A percentile compares a stretch with the other conserved stretches of the same genome.
Conservation (phyloP, 2,113 vertebrate species). For the Acinonyx jubatus region DNA sequence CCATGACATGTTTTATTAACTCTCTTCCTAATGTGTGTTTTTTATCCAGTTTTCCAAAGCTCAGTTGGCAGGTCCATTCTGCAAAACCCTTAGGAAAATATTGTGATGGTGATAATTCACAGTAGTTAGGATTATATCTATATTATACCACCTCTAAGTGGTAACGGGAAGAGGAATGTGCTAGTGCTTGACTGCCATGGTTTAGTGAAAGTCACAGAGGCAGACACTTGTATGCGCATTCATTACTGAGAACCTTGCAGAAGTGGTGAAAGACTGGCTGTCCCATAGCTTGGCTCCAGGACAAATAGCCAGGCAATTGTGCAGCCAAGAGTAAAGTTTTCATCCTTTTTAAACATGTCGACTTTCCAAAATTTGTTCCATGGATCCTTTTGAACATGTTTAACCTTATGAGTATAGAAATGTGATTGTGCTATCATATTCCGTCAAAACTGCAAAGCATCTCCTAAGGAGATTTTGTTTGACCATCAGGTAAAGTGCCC, state of each 20-base stretch:
- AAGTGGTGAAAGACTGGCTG: slow-evolving; percentile 76
- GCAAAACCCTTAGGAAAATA: slow-evolving; percentile 69
- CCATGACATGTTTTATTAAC: slow-evolving; percentile 31
- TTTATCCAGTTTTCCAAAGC: slow-evolving; percentile 76
- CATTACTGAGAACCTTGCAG: slow-evolving; percentile 75
- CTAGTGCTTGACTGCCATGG: not conserved
- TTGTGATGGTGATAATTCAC: slow-evolving; percentile 67
- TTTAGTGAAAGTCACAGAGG: slow-evolving; percentile 71
- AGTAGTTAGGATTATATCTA: slow-evolving; percentile 64
- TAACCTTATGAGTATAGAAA: not conserved
- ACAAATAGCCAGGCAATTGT: slow-evolving; percentile 75
- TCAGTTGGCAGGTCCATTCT: slow-evolving; percentile 67
- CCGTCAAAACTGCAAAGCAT: not conserved
- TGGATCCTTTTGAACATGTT: not conserved
- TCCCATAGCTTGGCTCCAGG: slow-evolving; percentile 69
- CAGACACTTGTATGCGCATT: slow-evolving; percentile 69
- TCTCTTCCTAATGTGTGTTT: slow-evolving; percentile 59
- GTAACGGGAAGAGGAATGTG: slow-evolving; percentile 26
- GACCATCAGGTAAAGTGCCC: not conserved
- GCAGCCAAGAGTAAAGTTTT: slow-evolving; percentile 62
- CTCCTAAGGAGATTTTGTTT: slow-evolving; percentile 13
- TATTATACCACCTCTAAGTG: slow-evolving; percentile 70
- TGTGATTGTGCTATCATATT: not conserved
- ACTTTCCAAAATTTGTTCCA: not conserved
- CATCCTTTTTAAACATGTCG: not conserved